Conservation (phyloP, 2,113 vertebrate species). For the Psophia crepitans region DNA sequence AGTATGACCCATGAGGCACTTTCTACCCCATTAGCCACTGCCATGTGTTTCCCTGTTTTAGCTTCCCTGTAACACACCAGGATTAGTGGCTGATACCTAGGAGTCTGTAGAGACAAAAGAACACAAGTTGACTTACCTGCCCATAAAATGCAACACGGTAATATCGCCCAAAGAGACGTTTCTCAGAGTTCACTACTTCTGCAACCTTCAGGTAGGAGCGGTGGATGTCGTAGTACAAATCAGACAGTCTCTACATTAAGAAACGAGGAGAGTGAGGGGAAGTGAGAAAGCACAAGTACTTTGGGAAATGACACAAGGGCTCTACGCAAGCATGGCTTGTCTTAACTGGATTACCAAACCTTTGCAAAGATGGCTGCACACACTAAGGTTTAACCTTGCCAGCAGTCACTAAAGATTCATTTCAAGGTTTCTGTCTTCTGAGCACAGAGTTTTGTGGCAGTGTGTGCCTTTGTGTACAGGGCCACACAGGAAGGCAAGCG, state of each 20-base stretch:
- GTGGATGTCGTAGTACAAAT: constrained; percentile 97
- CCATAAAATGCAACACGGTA: constrained; percentile 97
- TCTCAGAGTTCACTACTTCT: constrained; percentile 95
- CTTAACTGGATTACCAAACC: background rate
- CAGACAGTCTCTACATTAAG: constrained; percentile 84
- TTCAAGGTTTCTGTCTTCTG: background rate
- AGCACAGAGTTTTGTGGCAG: background rate
- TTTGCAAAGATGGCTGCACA: rapidly evolving
- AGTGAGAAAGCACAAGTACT: background rate
- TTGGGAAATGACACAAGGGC: background rate
- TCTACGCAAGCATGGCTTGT: background rate
- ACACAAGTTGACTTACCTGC: constrained; percentile 78
- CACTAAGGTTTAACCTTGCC: background rate
- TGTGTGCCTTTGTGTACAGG: background rate
- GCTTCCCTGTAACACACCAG: background rate
- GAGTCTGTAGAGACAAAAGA: background rate
- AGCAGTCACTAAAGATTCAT: background rate
- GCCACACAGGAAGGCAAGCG: background rate
- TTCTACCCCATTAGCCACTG: background rate
- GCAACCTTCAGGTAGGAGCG: constrained; percentile 96
- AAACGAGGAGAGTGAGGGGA: background rate
- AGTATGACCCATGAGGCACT: background rate
- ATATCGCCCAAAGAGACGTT: constrained; percentile 93
- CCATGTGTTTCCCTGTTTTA: background rate
- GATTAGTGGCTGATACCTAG: background rate